Evolutionary conservation across 2,888 invertebrate species (phyloP).

Genomic region (Drosophila paramelanica): DNA sequence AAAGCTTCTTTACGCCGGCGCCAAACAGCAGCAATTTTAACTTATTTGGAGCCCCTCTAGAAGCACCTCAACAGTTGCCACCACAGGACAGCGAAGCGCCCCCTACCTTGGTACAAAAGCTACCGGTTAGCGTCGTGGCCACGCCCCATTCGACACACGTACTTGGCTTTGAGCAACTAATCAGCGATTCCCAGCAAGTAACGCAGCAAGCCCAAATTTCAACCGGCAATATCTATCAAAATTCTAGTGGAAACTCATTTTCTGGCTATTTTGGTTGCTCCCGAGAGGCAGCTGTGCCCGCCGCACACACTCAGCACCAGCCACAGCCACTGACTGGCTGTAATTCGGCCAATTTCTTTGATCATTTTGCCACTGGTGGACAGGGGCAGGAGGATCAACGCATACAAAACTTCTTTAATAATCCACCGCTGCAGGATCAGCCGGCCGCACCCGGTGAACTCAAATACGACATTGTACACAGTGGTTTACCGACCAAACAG

Average conservation of each 20-base stretch:
- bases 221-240: constrained; percentile 45
- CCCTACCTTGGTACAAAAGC: constrained; percentile 29
- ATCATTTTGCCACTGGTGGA: constrained; percentile 40
- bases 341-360: constrained; percentile 59
- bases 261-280: constrained; percentile 56
- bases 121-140: constrained; percentile 4
- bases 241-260: constrained; percentile 63
- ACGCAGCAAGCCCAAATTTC: constrained; percentile 25
- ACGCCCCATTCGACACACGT: constrained; percentile 12
- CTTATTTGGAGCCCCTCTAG: constrained; percentile 41
- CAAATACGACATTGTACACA: constrained; percentile 84
- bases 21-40: constrained; percentile 42
- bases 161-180: constrained; percentile 63
- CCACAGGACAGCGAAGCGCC: constrained; percentile 39
- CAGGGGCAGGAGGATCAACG: constrained; percentile 77
- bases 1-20: constrained; percentile 65
- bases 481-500: constrained; percentile 74
- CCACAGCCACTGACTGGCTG: constrained; percentile 9
- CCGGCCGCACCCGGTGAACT: constrained; percentile 80
- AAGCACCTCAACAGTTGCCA: constrained; percentile 38
- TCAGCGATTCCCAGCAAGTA: constrained; percentile 49
- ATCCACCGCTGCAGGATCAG: constrained; percentile 83
- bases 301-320: constrained; percentile 8
- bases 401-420: constrained; percentile 85
- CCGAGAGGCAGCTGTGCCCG: constrained; percentile 24